These are phyloP conservation scores for Myopa tessellatipennis DNA, from an alignment of 2,888 invertebrate genomes.

Conservation along the genomic window DNA sequence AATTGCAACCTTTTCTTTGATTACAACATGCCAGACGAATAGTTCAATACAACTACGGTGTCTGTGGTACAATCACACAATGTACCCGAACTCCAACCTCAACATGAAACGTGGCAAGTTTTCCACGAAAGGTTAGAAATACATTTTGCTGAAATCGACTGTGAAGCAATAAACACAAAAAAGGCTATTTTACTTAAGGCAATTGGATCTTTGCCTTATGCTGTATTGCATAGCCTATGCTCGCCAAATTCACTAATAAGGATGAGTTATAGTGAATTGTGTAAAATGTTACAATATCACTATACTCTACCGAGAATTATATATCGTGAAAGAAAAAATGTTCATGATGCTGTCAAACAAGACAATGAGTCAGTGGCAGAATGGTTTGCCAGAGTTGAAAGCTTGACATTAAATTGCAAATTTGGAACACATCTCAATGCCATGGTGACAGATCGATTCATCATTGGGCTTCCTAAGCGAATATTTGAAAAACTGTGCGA, in stretches of 20 bases:
- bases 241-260: conserved; percentile 34
- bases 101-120: too few relatives aligned
- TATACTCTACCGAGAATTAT: conserved; percentile 20
- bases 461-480: conserved; percentile 37
- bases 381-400: conserved; percentile 44
- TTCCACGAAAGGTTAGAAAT: too few relatives aligned
- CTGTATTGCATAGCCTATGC: conserved; percentile 36
- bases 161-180: too few relatives aligned
- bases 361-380: conserved; percentile 38
- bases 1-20: too few relatives aligned
- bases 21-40: too few relatives aligned
- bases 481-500: conserved; percentile 46
- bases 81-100: too few relatives aligned
- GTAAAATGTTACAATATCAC: conserved; percentile 19
- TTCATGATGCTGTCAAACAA: conserved; percentile 28
- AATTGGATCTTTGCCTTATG: conserved; percentile 33
- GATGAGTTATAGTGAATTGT: conserved; percentile 35
- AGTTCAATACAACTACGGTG: too few relatives aligned
- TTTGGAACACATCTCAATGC: conserved; percentile 40
- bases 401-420: conserved; percentile 40
- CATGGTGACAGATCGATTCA: conserved; percentile 41
- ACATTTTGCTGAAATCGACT: too few relatives aligned
- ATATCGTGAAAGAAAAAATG: conserved; percentile 11
- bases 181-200: too few relatives aligned
- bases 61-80: too few relatives aligned